A percentile compares a stretch with the other conserved stretches of the same genome.
Evolutionary conservation across 2,113 vertebrate species (phyloP).

Genomic region (Rostratula benghalensis): DNA sequence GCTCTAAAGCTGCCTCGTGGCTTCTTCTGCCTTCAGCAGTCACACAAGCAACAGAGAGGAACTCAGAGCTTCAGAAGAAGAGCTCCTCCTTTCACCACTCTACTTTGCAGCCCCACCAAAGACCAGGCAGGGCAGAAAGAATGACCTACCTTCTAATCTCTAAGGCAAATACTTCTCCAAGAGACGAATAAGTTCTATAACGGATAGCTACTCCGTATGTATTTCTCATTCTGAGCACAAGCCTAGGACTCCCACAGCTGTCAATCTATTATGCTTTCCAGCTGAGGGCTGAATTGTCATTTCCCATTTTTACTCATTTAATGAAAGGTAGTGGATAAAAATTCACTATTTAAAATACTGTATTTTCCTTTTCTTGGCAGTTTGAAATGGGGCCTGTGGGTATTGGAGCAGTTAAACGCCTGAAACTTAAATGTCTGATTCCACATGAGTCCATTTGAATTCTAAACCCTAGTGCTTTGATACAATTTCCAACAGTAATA

Average conservation of each 20-base stretch:
- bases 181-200: not conserved
- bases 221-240: slow-evolving; percentile 11
- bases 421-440: not conserved
- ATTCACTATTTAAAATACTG: not conserved
- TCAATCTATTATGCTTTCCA: slow-evolving; percentile 11
- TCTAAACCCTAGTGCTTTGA: not conserved
- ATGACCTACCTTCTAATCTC: not conserved
- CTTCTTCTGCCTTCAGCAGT: not conserved
- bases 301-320: slow-evolving; percentile 29
- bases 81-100: not conserved
- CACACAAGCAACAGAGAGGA: not conserved
- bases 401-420: not conserved
- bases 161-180: not conserved
- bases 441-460: not conserved
- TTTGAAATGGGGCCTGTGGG: not conserved
- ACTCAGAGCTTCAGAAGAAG: not conserved
- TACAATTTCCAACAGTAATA: not conserved
- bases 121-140: not conserved
- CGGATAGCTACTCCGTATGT: not conserved
- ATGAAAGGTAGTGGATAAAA: slow-evolving; percentile 19
- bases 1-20: not conserved
- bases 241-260: not conserved
- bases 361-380: not conserved
- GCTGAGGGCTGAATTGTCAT: slow-evolving; percentile 14
- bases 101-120: not conserved